A percentile compares a stretch with the other conserved stretches of the same genome.
phyloP scores from a whole-genome alignment of 2,113 vertebrate genomes.

The Microtus pennsylvanicus region DNA sequence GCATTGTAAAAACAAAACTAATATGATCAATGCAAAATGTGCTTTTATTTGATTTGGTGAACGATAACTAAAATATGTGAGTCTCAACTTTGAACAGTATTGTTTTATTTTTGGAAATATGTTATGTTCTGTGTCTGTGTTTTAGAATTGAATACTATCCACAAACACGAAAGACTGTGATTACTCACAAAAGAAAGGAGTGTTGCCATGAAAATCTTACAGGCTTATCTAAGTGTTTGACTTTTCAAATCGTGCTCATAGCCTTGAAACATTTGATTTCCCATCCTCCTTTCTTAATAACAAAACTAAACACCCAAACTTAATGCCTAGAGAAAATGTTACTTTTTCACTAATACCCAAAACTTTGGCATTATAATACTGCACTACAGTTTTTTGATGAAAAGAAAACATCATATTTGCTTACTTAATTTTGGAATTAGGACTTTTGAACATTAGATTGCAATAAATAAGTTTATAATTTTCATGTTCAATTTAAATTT shows the following conservation, averaged over 20 bases:
- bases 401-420: constrained; percentile 17
- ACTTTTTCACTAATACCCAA: constrained; percentile 19
- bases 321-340: constrained; percentile 34
- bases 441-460: not conserved
- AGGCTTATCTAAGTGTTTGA: not conserved
- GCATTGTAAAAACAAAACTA: constrained; percentile 11
- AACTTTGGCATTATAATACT: not conserved
- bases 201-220: not conserved
- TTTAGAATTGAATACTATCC: constrained; percentile 33
- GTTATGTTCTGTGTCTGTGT: constrained; percentile 19
- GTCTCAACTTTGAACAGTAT: constrained; percentile 15
- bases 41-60: constrained; percentile 53
- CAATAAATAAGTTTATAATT: constrained; percentile 9
- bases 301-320: constrained; percentile 5
- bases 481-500: constrained; percentile 27
- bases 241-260: constrained; percentile 24
- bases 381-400: not conserved
- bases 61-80: constrained; percentile 13
- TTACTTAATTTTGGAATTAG: not conserved
- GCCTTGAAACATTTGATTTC: not conserved
- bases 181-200: not conserved
- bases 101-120: not conserved
- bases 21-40: not conserved
- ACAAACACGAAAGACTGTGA: not conserved
- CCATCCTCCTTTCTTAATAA: not conserved